Percentiles rank a stretch among this genome's conserved stretches.
phyloP scores from a whole-genome alignment of 1,140 invertebrate genomes.

The Trialeurodes vaporariorum region DNA sequence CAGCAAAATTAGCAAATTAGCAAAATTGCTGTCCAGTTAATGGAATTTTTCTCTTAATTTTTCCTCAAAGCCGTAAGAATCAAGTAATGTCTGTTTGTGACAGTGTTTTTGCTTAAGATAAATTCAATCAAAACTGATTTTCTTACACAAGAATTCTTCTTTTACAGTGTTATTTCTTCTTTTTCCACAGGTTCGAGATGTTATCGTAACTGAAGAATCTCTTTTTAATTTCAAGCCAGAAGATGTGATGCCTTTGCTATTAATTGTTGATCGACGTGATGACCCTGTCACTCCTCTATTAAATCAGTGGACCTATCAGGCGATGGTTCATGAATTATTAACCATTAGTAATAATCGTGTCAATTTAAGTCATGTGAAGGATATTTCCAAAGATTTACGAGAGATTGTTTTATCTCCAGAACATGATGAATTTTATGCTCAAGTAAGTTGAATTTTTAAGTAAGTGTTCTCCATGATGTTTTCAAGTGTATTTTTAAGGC shows the following conservation, averaged over 20 bases:
- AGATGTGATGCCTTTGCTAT: conserved; percentile 55
- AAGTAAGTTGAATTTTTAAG: conserved; percentile 42
- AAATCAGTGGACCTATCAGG: conserved; percentile 99
- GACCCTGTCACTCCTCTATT: conserved; percentile 93
- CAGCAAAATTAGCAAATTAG: too few relatives aligned
- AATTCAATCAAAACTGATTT: not conserved
- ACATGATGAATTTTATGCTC: conserved; percentile 95
- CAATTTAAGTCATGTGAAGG: conserved; percentile 68
- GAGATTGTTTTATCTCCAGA: conserved; percentile 89
- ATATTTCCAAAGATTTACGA: conserved; percentile 75
- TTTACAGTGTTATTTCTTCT: not conserved
- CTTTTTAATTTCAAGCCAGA: conserved; percentile 75
- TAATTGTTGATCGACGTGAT: conserved; percentile 82
- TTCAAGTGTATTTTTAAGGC: too few relatives aligned
- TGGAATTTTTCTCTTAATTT: too few relatives aligned
- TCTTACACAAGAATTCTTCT: not conserved
- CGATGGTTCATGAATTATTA: conserved; percentile 97
- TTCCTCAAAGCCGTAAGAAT: too few relatives aligned
- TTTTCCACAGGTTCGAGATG: conserved; percentile 40
- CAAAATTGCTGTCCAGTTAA: too few relatives aligned
- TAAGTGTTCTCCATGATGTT: too few relatives aligned
- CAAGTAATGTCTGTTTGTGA: too few relatives aligned
- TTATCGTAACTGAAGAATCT: conserved; percentile 72
- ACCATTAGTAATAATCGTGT: conserved; percentile 93
- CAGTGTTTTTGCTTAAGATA: not conserved